Base-by-base conservation (phyloP, 2,113 vertebrate species). In the Poecilia latipinna region DNA sequence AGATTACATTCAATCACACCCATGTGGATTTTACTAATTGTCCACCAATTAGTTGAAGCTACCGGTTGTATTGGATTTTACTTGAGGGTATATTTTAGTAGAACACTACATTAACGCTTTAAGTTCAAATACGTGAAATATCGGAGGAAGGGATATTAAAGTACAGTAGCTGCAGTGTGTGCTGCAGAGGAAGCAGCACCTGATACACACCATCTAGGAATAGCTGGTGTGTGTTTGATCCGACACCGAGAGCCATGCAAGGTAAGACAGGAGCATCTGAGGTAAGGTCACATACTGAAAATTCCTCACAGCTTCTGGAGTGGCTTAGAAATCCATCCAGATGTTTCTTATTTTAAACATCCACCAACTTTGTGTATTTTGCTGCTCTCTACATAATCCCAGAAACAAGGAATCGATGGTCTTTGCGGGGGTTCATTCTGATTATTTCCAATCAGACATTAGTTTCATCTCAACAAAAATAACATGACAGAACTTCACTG, bases 191-290 rank as follows among this genome's bases (percentile, higher is more conserved):
- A 78, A 77, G 82, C 33, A 39, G 44, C 51, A 4, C 77, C 37
- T 75, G 75, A 86, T 61, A 33, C 62, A 76, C 78, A 68, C 51
- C 67, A 72, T 78, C 64, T 75, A 70, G 65, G 71, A 51, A 84
- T 75, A 78, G 71, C 65, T 63, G 77, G 31, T 35, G 54, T 77
- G 71, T 75, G 84, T 80, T 84, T 75, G 32, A 48, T 75, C 31
- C 4, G 68, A 74, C 74, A 57, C 26, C 1, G 68, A 74, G 68
- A 57, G 60, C 65, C 37, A 8, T 37, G 42, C 65, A 24, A 12
- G 31, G 11, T 48, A 67, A 70, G 65, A 74, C 26, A 28, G 32
- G n/a, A 65, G n/a, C 51, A 60, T 26, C 24, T n/a, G 35, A 65
- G 35, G 12, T n/a, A 39, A 39, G 1, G 24, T 26, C 64, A 37